Percentiles rank a stretch among this genome's conserved stretches.
phyloP scores from a whole-genome alignment of 2,113 vertebrate species.

The Istiophorus platypterus region DNA sequence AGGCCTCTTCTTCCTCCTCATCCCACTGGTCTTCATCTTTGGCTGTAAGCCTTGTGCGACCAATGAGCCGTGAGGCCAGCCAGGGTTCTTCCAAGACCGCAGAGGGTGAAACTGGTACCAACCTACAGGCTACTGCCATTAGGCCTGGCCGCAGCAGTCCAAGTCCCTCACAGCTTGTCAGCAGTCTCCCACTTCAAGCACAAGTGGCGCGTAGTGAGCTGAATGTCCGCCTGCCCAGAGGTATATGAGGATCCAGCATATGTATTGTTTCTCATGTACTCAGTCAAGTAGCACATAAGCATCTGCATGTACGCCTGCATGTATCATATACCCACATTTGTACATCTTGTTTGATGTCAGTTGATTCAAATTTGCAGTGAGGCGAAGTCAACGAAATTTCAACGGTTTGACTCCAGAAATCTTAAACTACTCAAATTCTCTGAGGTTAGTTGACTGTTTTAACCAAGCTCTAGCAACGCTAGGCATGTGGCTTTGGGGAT shows the following conservation, averaged over 20 bases:
- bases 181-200: constrained; percentile 71
- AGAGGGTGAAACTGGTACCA: constrained; percentile 56
- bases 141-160: constrained; percentile 61
- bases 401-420: background rate
- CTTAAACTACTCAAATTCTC: background rate
- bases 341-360: background rate
- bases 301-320: background rate
- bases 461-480: background rate
- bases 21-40: constrained; percentile 82
- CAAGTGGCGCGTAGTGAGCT: constrained; percentile 87
- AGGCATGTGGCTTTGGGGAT: background rate
- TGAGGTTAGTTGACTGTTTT: background rate
- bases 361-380: no score
- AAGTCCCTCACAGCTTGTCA: constrained; percentile 53
- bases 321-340: background rate
- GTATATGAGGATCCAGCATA: constrained; percentile 58
- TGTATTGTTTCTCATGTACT: background rate
- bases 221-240: constrained; percentile 86
- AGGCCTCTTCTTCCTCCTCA: constrained; percentile 75
- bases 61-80: constrained; percentile 66
- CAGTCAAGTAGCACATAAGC: no score
- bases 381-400: no score
- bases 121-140: constrained; percentile 18
- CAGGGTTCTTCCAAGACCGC: constrained; percentile 66
- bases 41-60: constrained; percentile 76